Evolutionary conservation across 1,140 invertebrate genomes (phyloP), one percentile per base, ranked within the genome.

Genomic region (Arion vulgaris): DNA sequence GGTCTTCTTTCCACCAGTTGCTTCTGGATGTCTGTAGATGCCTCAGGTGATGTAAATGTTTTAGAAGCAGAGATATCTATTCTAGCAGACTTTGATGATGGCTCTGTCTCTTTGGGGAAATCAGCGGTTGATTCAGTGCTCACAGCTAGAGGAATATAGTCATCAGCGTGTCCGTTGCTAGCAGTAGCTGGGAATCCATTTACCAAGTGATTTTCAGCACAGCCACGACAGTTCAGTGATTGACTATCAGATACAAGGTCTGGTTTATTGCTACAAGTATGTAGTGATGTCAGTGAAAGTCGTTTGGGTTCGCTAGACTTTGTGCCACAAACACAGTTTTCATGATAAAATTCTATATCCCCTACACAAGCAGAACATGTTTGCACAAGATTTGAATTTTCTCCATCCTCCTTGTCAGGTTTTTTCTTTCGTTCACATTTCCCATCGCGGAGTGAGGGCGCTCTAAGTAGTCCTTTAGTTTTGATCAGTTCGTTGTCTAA

Each of bases 401-500:
- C 49, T 9, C 49, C 49, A 28, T 34, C 28, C 74, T 76, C 74
- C 17, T 74, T 38, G 0, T 51, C 45, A 36, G 39, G 17, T 62
- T 26, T 75, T 51, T 62, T 81, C 32, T 71, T 72, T 32, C 81
- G 69, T 34, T 80, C 75, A 23, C 4, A 74, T 23, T 80, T 76
- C 62, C 32, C 75, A 23, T 82, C 76, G 23, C 89, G 68, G 0
- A 83, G 85, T 19, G 88, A 88, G 0, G 90, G 88, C 0, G 88
- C 88, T 69, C 84, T 86, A 0, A 91, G 81, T 34, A 89, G 45
- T 0, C 90, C 88, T 73, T 91, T 91, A 39, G 90, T 91, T 87
- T 90, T 90, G 51, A 91, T 90, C 5, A 91, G 84, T 69, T 89
- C 89, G 34, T 87, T 85, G 81, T 90, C 90, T 26, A 91, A 76